Base-by-base conservation (phyloP, 2,113 vertebrate species). In the Ailuropoda melanoleuca region DNA sequence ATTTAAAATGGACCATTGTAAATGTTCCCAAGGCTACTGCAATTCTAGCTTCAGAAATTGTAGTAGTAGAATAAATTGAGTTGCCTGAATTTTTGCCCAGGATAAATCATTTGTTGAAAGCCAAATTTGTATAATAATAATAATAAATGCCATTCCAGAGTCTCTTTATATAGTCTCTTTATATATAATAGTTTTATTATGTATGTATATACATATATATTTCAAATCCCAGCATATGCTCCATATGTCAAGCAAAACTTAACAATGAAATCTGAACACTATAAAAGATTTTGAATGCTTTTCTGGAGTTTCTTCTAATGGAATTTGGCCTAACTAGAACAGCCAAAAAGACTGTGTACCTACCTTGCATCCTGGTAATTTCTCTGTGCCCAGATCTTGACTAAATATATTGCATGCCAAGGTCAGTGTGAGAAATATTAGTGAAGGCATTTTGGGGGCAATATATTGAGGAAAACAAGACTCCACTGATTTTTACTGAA, bases 381-480 rank as follows among this genome's bases (percentile, higher is more conserved):
- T 90, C 78, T 88, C n/a, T 83, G 19, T 26, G n/a, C 68, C 29
- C 83, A 90, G 34, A 83, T 80, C 95, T 64, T 93, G 29, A 93
- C 66, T 77, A 82, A 17, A 62, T 50, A 21, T 23, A 75, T 80
- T 80, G 26, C 37, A 88, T 81, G 75, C 84, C 87, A 97, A 92
- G 37, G 82, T 77, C 64, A 89, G 10, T 88, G 60, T 92, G 66
- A 87, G 75, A 95, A 83, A 50, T 81, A 83, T 74, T 81, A 80
- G 12, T 11, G 34, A 86, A 80, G 80, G 46, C 70, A 55, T 94
- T 95, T 90, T 5, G 15, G 21, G 58, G 78, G 72, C n/a, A 91
- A 70, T 70, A 48, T 77, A 86, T 50, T 95, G 58, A 66, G 70
- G 82, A 93, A 93, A 92, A n/a, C 60, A 88, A 50, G 29, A 95